Conservation (phyloP, 2,113 vertebrate species). For the Paramormyrops kingsleyae region DNA sequence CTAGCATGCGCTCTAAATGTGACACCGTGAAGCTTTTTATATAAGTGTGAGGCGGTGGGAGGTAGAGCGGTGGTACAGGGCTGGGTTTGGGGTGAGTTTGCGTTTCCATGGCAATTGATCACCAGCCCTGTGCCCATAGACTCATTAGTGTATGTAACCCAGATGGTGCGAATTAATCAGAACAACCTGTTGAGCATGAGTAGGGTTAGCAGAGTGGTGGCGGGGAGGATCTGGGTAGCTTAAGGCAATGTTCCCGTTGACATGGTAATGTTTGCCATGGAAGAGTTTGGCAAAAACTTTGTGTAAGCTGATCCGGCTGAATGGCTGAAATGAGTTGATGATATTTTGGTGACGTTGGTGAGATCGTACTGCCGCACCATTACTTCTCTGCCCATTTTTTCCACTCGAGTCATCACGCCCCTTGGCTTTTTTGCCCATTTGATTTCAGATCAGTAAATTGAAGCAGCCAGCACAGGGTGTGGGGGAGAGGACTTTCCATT, state of each 20-base stretch:
- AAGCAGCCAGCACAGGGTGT: neutral
- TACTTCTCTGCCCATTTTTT: neutral
- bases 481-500: neutral
- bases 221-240: neutral
- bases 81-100: neutral
- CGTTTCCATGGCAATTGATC: neutral
- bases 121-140: neutral
- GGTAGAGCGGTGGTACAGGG: neutral
- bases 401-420: neutral
- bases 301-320: neutral
- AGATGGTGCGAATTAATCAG: neutral
- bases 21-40: neutral
- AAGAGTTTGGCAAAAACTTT: neutral
- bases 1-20: neutral
- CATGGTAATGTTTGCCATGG: neutral
- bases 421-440: neutral
- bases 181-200: neutral
- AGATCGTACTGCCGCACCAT: neutral
- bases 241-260: neutral
- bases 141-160: neutral
- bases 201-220: neutral
- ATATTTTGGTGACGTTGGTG: neutral
- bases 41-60: neutral
- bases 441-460: neutral
- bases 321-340: neutral